Evolutionary conservation across 2,113 vertebrate genomes (phyloP), one percentile per base, ranked within the genome.

Genomic region (Eulacestoma nigropectus): DNA sequence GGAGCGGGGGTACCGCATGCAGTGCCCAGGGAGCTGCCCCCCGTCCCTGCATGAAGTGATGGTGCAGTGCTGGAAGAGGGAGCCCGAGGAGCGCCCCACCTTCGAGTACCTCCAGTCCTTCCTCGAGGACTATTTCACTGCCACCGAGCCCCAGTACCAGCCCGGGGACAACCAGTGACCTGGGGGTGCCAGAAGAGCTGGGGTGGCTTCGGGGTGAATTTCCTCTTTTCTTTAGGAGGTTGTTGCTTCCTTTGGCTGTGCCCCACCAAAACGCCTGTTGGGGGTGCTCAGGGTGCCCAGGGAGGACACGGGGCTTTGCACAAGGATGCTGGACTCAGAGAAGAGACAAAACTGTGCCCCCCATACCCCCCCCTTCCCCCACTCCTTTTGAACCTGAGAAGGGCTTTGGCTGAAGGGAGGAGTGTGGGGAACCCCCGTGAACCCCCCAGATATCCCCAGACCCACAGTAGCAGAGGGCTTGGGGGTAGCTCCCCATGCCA

Each of bases 91-190:
- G 84, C 98, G 99, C 18, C 99, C 99, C 96, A 99, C 99, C 85
- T 99, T 99, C 21, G 99, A 99, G 96, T 99, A 99, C 97, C 98
- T 99, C 96, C 99, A 99, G 97, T 98, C 99, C 93, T 99, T 99
- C 97, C 98, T 99, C 63, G 99, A 99, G 97, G 99, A 99, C 96
- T 99, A 99, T 94, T 99, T 99, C 97, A 99, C 99, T 2, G 99
- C 99, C 96, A 99, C 99, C 4, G 99, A 99, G 96, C 99, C 99
- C 87, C 99, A 99, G 98, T 99, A 99, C 97, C 99, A 99, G 94
- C 99, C 99, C 0, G 99, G 99, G 84, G 99, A 99, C 84, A 96
- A 97, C 79, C 97, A 97, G 74, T 96, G 84, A 94, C 80, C 33
- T 1, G 0, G 8, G 1, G 2, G 21, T 50, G n/a, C 33, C 47